Percentiles rank a stretch among this genome's conserved stretches.
Evolutionary conservation across 2,113 vertebrate species (phyloP).

Genomic region (Chaetorhynchus papuensis): DNA sequence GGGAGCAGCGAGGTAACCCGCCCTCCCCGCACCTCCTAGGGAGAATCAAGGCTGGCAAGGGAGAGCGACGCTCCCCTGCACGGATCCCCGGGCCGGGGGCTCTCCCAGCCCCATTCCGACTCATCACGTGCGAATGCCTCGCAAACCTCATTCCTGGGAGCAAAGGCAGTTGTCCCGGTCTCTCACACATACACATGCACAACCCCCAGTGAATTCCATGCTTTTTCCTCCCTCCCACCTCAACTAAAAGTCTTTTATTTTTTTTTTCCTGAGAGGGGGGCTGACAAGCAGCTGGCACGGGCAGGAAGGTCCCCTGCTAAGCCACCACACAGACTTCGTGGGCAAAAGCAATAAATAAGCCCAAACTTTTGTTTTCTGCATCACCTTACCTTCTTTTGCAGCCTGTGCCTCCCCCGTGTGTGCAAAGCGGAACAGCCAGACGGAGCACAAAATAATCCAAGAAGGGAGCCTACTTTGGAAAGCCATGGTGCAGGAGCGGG

Average conservation of each 20-base stretch:
- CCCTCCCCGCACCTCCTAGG: background rate
- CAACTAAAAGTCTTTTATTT: background rate
- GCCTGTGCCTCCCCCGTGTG: conserved; percentile 87
- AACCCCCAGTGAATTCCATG: background rate
- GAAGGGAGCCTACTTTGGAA: conserved; percentile 77
- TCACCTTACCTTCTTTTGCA: conserved; percentile 93
- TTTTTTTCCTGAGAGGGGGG: no score
- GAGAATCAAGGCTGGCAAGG: background rate
- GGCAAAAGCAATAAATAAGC: conserved; percentile 39
- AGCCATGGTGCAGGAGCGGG: conserved; percentile 83
- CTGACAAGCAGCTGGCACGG: background rate
- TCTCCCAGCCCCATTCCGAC: background rate
- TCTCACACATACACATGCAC: background rate
- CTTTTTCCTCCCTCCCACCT: background rate
- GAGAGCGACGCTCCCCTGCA: background rate
- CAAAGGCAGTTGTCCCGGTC: background rate
- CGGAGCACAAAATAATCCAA: conserved; percentile 89
- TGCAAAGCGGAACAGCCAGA: conserved; percentile 80
- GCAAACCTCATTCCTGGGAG: background rate
- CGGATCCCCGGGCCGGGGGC: background rate
- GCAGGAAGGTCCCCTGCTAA: background rate
- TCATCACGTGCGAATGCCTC: background rate
- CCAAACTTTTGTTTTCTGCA: conserved; percentile 70
- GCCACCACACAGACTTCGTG: background rate
- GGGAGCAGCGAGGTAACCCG: background rate